Percentiles rank a stretch among this genome's conserved stretches.
phyloP scores from a whole-genome alignment of 2,113 vertebrate species.

The Acanthisitta chloris region DNA sequence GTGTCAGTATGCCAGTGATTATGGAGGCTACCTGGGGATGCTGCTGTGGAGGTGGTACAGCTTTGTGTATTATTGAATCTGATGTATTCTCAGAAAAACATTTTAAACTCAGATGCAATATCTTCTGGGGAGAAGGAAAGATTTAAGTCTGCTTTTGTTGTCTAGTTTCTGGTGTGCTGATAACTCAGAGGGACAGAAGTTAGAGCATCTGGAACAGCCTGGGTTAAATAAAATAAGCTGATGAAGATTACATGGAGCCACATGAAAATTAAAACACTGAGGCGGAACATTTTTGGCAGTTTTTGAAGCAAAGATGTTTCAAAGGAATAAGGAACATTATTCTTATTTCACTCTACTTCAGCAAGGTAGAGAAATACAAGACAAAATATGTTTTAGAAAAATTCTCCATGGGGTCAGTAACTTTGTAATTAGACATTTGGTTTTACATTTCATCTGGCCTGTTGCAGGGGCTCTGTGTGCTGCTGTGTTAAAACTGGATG shows the following conservation, averaged over 20 bases:
- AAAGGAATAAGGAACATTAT: neutral
- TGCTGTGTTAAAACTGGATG: neutral
- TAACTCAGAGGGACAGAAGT: neutral
- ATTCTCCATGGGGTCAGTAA: neutral
- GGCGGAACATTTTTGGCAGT: neutral
- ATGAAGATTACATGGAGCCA: neutral
- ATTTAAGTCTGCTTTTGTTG: neutral
- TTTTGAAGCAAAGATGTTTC: neutral
- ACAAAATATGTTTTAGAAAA: neutral
- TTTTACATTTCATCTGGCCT: neutral
- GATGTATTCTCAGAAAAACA: neutral
- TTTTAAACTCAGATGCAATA: neutral
- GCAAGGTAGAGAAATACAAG: neutral
- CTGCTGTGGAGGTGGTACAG: neutral
- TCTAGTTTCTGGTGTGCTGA: neutral
- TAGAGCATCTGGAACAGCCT: neutral
- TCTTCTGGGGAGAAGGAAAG: accelerated
- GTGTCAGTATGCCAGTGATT: neutral
- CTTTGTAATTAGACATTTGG: neutral
- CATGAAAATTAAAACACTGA: neutral
- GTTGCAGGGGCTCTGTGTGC: neutral
- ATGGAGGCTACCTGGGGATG: neutral
- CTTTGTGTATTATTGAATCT: neutral
- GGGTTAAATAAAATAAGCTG: neutral
- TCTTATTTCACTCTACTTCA: neutral